Base-by-base conservation (phyloP, 2,113 vertebrate species). In the Procavia capensis region DNA sequence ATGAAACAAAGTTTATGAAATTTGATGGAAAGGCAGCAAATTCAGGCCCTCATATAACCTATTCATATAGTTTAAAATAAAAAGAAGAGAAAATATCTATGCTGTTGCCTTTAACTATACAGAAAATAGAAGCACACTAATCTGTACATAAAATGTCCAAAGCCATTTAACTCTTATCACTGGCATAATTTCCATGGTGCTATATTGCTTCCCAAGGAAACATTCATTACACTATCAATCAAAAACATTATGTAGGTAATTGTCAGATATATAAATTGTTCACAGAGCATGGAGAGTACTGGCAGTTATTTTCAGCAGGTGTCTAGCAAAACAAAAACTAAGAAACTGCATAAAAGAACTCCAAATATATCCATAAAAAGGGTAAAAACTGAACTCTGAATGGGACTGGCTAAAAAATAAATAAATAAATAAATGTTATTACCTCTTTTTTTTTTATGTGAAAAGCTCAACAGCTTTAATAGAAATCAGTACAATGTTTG, bases 331-430 rank as follows among this genome's bases (percentile, higher is more conserved):
- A 29, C 17, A 82, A 29, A 78, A n/a, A n/a, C n/a, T n/a, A n/a
- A n/a, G n/a, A n/a, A n/a, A n/a, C n/a, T n/a, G n/a, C n/a, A 39
- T 83, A 45, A 66, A 39, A 81, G 76, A 75, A 78, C 24, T 88
- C 82, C 47, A 93, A 6, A 31, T 76, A 39, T 22, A 41, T 63
- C 4, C 7, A 75, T 54, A 72, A 88, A 93, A 88, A 91, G 34
- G 41, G 24, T 93, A 91, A 89, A 64, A 95, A 78, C 74, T 83
- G 54, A 94, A 95, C 47, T 97, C 68, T 90, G 93, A 59, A 94
- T 87, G 85, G 96, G 43, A 85, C 84, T 45, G 76, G 57, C 63
- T 43, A 76, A 68, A 92, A 85, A 79, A 47, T n/a, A n/a, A n/a
- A n/a, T n/a, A n/a, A n/a, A n/a, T n/a, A n/a, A n/a, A n/a, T n/a